Evolutionary conservation across 2,113 vertebrate species (phyloP), one percentile per base, ranked within the genome.

Genomic region (Hemiprocne comata): DNA sequence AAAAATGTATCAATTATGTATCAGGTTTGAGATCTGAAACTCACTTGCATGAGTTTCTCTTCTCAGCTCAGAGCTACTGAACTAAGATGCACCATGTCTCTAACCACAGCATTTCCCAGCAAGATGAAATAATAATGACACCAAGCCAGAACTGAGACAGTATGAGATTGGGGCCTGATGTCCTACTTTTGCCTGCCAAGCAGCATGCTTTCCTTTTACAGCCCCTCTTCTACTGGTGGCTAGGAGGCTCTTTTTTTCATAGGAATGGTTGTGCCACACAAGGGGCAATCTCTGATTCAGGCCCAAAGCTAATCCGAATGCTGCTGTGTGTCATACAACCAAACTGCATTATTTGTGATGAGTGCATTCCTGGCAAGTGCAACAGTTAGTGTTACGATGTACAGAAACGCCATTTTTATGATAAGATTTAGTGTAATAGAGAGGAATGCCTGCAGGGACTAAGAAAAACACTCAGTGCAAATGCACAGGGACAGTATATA

Each of bases 121-220:
- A 93, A 87, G 34, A 93, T 78, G 55, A 95, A 95, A 93, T 93
- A 92, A 85, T 84, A 51, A 90, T 92, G 91, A 89, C 17, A 53
- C 36, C 33, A 40, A 75, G 44, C 20, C 79, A 94, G 80, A 94
- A 64, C 29, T 75, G 84, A 84, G 65, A 53, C 23, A 67, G 18
- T 29, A 17, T 48, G 60, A 84, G 61, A 72, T 2, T 53, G 24
- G 13, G 64, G 11, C 40, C 65, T 75, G 51, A 70, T 83, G 88
- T 73, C 69, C 65, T 90, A 38, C 48, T 77, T 88, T 60, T 80
- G 9, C 71, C 57, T 78, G 57, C 73, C 70, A 75, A 81, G 61
- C 20, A 92, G 33, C 53, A 44, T 36, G 29, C 33, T 88, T 77
- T 90, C 29, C 44, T 78, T 84, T 67, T 44, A 55, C 29, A 86